These are phyloP conservation scores for Drosophila trapezifrons DNA, from an alignment of 1,140 invertebrate species.

Conservation along the genomic window DNA sequence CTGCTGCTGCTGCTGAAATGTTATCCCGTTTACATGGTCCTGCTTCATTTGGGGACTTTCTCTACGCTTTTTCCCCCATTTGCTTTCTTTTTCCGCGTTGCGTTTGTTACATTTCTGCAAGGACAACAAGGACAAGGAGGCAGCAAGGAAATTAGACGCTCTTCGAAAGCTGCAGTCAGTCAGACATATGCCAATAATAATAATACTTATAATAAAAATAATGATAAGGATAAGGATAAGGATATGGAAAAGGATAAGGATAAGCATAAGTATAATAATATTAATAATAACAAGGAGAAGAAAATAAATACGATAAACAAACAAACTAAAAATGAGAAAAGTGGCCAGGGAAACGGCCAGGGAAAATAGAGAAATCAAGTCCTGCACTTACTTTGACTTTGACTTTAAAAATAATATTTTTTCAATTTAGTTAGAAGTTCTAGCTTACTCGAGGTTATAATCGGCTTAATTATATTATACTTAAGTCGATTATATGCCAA, in stretches of 20 bases:
- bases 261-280: too few relatives aligned
- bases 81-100: conserved; percentile 31
- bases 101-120: conserved; percentile 39
- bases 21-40: conserved; percentile 74
- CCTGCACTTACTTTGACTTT: too few relatives aligned
- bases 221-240: too few relatives aligned
- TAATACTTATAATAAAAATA: conserved; percentile 31
- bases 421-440: too few relatives aligned
- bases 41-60: conserved; percentile 61
- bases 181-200: conserved; percentile 33
- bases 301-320: conserved; percentile 52
- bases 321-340: conserved; percentile 50
- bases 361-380: not conserved
- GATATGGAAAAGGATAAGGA: too few relatives aligned
- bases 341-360: conserved; percentile 26
- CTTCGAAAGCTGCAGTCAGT: conserved; percentile 19
- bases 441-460: too few relatives aligned
- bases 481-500: too few relatives aligned
- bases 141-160: conserved; percentile 68
- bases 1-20: conserved; percentile 58
- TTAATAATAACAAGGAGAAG: conserved; percentile 30
- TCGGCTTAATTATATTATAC: too few relatives aligned
- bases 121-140: conserved; percentile 15
- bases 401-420: too few relatives aligned
- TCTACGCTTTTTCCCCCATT: conserved; percentile 32